Evolutionary conservation across 2,113 vertebrate genomes (phyloP).

Genomic region (Isurus oxyrinchus): DNA sequence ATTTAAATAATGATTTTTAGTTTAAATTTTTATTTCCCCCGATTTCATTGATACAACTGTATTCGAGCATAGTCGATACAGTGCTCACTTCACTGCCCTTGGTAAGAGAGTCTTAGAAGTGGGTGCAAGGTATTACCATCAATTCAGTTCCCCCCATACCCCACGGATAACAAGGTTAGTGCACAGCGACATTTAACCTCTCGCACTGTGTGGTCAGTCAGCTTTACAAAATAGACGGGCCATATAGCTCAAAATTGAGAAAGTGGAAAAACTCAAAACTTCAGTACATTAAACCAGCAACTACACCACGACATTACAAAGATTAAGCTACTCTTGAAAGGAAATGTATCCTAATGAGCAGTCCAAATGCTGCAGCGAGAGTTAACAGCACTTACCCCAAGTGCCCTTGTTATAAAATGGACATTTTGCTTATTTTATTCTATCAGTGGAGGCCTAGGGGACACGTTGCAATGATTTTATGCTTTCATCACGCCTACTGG

Average conservation of each 20-base stretch:
- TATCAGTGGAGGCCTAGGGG: background rate
- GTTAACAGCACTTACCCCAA: background rate
- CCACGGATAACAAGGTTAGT: background rate
- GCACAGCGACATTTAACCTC: background rate
- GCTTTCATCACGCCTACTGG: background rate
- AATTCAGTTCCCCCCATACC: background rate
- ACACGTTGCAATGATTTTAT: background rate
- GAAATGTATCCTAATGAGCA: background rate
- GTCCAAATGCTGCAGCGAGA: background rate
- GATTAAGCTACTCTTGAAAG: constrained; percentile 8
- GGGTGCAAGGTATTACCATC: background rate
- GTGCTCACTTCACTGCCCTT: background rate
- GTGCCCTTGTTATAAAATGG: background rate
- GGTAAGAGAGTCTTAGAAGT: background rate
- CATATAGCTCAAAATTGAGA: background rate
- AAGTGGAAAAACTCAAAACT: constrained; percentile 22
- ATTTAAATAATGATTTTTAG: constrained; percentile 29
- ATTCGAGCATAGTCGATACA: background rate
- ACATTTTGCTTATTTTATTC: background rate
- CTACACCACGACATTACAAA: constrained; percentile 1
- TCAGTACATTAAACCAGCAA: constrained; percentile 30
- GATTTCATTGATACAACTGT: background rate
- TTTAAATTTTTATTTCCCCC: background rate
- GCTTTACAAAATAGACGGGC: background rate
- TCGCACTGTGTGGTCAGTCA: background rate